phyloP scores from a whole-genome alignment of 2,888 invertebrate genomes.

The Ophion ventricosus region DNA sequence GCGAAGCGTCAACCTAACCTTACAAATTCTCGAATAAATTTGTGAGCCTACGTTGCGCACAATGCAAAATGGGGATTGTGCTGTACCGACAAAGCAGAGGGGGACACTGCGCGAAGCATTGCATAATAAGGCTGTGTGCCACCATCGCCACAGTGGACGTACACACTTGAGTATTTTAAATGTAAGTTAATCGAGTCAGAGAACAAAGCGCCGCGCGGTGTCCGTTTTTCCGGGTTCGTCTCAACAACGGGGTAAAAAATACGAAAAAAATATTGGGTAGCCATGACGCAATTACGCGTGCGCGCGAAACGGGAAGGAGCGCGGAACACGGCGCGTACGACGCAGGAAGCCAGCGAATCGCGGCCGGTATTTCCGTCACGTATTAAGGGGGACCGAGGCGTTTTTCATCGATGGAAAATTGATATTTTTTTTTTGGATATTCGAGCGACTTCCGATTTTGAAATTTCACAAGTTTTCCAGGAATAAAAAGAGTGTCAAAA shows the following conservation, averaged over 20 bases:
- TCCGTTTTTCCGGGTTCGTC: not conserved
- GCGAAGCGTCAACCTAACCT: not conserved
- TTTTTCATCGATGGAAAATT: no score
- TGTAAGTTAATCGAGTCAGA: not conserved
- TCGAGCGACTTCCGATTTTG: not conserved
- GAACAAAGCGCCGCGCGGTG: not conserved
- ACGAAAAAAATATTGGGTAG: not conserved
- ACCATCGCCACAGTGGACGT: not conserved
- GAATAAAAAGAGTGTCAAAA: no score
- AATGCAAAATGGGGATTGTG: not conserved
- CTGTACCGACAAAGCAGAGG: not conserved
- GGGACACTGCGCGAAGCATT: not conserved
- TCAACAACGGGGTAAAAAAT: not conserved
- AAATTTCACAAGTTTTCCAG: not conserved
- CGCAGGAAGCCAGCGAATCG: slow-evolving; percentile 81
- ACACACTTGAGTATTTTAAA: not conserved
- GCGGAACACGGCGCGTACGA: slow-evolving; percentile 77
- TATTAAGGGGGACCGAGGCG: not conserved
- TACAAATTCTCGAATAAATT: not conserved
- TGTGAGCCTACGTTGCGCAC: not conserved
- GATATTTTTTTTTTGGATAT: no score
- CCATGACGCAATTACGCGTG: slow-evolving; percentile 67
- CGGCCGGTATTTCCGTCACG: slow-evolving; percentile 70
- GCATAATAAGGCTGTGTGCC: not conserved
- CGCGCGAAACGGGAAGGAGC: slow-evolving; percentile 77